Conservation (phyloP, 1,140 invertebrate genomes). For the Liolophura sinensis region DNA sequence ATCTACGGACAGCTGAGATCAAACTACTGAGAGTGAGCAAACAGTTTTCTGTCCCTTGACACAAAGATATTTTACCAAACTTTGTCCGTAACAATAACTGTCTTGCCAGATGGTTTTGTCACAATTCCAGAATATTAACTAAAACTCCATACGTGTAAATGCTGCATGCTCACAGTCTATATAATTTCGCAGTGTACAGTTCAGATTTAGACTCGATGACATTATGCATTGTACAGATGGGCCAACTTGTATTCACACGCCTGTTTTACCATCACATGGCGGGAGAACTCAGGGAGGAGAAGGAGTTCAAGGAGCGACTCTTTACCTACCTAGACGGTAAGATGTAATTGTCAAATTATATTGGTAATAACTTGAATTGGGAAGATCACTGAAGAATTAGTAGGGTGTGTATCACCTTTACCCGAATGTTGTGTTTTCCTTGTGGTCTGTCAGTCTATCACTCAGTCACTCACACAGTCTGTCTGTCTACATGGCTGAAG, state of each 20-base stretch:
- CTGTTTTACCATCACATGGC: constrained; percentile 59
- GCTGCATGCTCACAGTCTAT: no score
- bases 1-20: constrained; percentile 55
- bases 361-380: background rate
- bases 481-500: no score
- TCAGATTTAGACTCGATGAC: background rate
- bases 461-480: no score
- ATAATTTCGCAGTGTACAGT: background rate
- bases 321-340: constrained; percentile 55
- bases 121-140: no score
- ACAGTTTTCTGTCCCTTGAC: no score
- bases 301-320: constrained; percentile 52
- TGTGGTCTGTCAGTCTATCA: no score
- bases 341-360: constrained; percentile 2
- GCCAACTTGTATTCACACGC: constrained; percentile 51
- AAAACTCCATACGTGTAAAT: no score
- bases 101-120: background rate
- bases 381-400: no score
- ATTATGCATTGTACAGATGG: constrained; percentile 41
- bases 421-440: no score
- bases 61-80: no score
- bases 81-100: no score
- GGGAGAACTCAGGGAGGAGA: constrained; percentile 48
- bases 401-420: no score
- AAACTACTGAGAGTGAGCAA: constrained; percentile 52